phyloP scores from a whole-genome alignment of 2,797 vertebrate genomes.

The Lepus townsendii region DNA sequence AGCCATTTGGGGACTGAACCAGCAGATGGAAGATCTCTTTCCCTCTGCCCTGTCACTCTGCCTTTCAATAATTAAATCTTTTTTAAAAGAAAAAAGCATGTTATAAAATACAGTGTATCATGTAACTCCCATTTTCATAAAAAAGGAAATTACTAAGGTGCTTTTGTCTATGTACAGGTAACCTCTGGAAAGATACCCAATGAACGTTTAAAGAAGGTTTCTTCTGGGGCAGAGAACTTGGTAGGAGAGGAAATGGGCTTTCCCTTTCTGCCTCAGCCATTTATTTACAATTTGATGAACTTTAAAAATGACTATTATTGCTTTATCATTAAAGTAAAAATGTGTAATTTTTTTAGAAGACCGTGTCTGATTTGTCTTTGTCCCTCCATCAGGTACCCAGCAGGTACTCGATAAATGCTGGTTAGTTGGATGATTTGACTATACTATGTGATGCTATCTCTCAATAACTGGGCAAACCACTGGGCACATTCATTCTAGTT shows the following conservation, averaged over 20 bases:
- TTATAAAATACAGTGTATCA: neutral
- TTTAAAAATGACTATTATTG: neutral
- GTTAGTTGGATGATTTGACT: neutral
- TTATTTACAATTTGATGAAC: neutral
- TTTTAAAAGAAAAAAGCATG: neutral
- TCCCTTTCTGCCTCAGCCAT: conserved; percentile 47
- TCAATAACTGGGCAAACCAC: neutral
- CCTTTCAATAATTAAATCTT: no score
- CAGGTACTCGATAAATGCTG: neutral
- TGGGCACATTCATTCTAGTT: neutral
- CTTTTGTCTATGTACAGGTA: neutral
- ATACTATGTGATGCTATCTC: neutral
- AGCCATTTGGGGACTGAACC: no score
- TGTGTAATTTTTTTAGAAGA: conserved; percentile 1
- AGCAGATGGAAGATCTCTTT: no score
- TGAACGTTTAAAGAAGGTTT: neutral
- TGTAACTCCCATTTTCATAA: neutral
- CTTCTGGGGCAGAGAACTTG: neutral
- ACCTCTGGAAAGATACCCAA: neutral
- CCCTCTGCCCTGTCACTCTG: no score
- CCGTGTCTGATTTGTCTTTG: neutral
- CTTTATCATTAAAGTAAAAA: conserved; percentile 46
- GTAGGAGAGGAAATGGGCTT: neutral
- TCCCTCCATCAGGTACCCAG: neutral
- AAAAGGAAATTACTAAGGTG: neutral